Evolutionary conservation across 2,888 invertebrate genomes (phyloP).

Genomic region (Drosophila histrio): DNA sequence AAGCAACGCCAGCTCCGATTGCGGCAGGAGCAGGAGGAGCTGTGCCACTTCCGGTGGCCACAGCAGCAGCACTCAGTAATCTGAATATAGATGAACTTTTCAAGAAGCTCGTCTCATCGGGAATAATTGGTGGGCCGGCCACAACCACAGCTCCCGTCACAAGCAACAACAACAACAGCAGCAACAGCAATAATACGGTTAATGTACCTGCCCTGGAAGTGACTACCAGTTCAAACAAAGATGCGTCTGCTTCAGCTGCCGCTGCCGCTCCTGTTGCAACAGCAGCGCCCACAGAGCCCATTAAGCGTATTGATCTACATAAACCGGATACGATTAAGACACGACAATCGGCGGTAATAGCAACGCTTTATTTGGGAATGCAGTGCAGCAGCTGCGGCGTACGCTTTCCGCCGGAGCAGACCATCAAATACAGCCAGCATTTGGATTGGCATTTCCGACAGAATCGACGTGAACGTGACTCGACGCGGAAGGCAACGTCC

Average conservation of each 20-base stretch:
- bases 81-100: conserved; percentile 92
- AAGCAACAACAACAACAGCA: conserved; percentile 26
- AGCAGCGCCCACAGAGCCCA: conserved; percentile 64
- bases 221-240: conserved; percentile 19
- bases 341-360: conserved; percentile 89
- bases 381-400: conserved; percentile 98
- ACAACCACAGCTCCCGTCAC: conserved; percentile 20
- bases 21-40: conserved; percentile 34
- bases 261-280: not conserved
- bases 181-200: conserved; percentile 12
- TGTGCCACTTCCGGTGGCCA: conserved; percentile 52
- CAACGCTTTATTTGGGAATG: conserved; percentile 92
- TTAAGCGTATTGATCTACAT: conserved; percentile 88
- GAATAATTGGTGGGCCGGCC: conserved; percentile 86
- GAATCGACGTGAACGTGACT: conserved; percentile 94
- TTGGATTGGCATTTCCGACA: conserved; percentile 99
- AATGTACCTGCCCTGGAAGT: conserved; percentile 21
- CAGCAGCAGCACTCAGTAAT: conserved; percentile 80
- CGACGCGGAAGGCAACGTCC: conserved; percentile 92
- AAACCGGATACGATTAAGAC: conserved; percentile 90
- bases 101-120: conserved; percentile 93
- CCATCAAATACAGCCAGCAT: conserved; percentile 96
- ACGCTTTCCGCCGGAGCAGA: conserved; percentile 95
- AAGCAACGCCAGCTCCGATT: conserved; percentile 18
- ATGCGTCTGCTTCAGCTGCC: conserved; percentile 11